Percentiles rank a stretch among this genome's conserved stretches.
Evolutionary conservation across 2,888 invertebrate species (phyloP).

Genomic region (Coenonympha arcania): DNA sequence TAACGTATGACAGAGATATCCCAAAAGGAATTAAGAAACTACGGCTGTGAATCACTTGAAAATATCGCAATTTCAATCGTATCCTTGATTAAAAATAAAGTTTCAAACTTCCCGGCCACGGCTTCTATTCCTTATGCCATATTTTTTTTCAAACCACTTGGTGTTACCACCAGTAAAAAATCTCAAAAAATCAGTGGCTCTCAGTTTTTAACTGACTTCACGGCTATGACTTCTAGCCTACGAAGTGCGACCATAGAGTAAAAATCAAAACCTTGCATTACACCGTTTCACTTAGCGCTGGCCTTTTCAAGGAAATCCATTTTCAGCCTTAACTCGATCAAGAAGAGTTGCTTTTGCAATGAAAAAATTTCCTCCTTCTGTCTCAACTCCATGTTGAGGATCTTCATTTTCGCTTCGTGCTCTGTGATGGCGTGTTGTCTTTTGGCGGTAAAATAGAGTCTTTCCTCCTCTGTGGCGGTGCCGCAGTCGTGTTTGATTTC

Average conservation of each 20-base stretch:
- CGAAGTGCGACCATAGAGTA: background rate
- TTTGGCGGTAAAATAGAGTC: constrained; percentile 62
- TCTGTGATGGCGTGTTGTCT: constrained; percentile 69
- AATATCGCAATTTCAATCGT: too few species aligned
- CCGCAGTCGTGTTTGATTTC: constrained; percentile 49
- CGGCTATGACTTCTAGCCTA: background rate
- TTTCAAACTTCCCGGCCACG: too few species aligned
- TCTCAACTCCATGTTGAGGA: constrained; percentile 63
- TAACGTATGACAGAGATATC: constrained; percentile 5
- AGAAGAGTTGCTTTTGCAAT: constrained; percentile 66
- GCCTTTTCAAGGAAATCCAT: constrained; percentile 72
- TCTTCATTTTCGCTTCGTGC: constrained; percentile 71
- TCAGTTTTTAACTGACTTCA: background rate
- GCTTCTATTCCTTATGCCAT: too few species aligned
- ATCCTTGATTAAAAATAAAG: too few species aligned
- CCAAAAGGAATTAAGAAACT: constrained; percentile 11
- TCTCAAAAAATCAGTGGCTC: background rate
- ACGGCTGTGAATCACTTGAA: background rate
- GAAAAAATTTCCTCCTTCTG: constrained; percentile 71
- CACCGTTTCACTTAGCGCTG: constrained; percentile 50
- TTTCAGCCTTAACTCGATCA: constrained; percentile 65
- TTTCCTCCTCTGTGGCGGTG: constrained; percentile 56
- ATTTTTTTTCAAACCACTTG: too few species aligned
- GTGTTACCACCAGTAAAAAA: too few species aligned
- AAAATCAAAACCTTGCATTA: background rate